phyloP scores from a whole-genome alignment of 2,797 vertebrate genomes.

The Florisuga fusca region DNA sequence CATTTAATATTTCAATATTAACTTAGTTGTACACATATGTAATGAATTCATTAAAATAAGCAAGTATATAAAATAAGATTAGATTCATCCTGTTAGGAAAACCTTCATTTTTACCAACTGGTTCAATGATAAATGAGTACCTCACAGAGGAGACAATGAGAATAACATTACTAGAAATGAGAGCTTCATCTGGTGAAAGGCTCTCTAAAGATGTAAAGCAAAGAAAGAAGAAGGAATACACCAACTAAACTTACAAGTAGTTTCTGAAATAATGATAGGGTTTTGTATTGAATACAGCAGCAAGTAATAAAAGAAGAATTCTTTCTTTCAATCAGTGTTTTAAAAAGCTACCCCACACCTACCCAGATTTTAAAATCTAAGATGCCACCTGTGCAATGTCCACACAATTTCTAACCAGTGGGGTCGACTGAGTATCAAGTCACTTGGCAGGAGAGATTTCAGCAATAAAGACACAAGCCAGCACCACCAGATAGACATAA shows the following conservation, averaged over 20 bases:
- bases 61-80: neutral
- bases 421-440: neutral
- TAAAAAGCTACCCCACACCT: neutral
- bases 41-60: slow-evolving; percentile 1
- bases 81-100: neutral
- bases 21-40: neutral
- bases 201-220: neutral
- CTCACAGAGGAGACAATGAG: neutral
- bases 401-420: rapidly evolving
- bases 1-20: neutral
- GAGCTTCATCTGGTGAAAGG: neutral
- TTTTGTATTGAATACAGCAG: neutral
- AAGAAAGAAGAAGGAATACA: neutral
- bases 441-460: neutral
- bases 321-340: neutral
- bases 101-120: neutral
- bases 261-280: slow-evolving; percentile 7
- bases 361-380: neutral
- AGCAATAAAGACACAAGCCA: neutral
- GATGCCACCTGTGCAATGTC: neutral
- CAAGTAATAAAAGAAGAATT: neutral
- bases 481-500: neutral
- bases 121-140: neutral
- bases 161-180: slow-evolving; percentile 2
- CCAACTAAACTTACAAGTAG: slow-evolving; percentile 25